A percentile compares a stretch with the other conserved stretches of the same genome.
phyloP scores from a whole-genome alignment of 2,888 invertebrate genomes.

The Neoitamus cyanurus region DNA sequence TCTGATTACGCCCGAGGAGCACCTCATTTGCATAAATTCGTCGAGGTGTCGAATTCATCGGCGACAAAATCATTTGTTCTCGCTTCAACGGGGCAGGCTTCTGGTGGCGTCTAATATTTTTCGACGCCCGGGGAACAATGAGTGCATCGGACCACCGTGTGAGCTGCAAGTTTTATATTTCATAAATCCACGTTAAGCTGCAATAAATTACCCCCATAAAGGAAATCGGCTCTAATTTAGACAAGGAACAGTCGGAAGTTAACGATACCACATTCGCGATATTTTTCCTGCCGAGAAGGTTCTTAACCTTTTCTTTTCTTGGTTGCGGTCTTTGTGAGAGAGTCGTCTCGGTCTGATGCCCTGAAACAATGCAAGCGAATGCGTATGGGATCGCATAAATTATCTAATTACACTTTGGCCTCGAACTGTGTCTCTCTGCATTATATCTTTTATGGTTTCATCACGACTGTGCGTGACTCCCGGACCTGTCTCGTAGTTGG shows the following conservation, averaged over 20 bases:
- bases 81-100: not conserved
- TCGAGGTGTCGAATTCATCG: constrained; percentile 21
- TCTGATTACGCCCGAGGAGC: constrained; percentile 3
- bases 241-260: not conserved
- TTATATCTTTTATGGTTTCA: constrained; percentile 14
- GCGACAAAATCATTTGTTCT: not conserved
- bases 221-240: not conserved
- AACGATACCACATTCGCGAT: not conserved
- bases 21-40: constrained; percentile 7
- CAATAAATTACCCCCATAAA: not conserved
- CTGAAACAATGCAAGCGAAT: not conserved
- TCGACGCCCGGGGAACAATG: not conserved
- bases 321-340: constrained; percentile 26
- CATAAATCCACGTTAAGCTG: constrained; percentile 7
- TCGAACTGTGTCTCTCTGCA: constrained; percentile 4
- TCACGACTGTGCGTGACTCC: not conserved
- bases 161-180: not conserved
- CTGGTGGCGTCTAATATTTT: not conserved
- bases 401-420: constrained; percentile 35
- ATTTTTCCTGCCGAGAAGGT: not conserved
- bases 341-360: constrained; percentile 11
- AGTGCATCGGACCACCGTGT: constrained; percentile 1
- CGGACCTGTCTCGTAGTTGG: not conserved
- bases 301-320: constrained; percentile 31
- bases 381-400: constrained; percentile 26